phyloP scores from a whole-genome alignment of 2,888 invertebrate species.

The Branchipolynoe longqiensis region DNA sequence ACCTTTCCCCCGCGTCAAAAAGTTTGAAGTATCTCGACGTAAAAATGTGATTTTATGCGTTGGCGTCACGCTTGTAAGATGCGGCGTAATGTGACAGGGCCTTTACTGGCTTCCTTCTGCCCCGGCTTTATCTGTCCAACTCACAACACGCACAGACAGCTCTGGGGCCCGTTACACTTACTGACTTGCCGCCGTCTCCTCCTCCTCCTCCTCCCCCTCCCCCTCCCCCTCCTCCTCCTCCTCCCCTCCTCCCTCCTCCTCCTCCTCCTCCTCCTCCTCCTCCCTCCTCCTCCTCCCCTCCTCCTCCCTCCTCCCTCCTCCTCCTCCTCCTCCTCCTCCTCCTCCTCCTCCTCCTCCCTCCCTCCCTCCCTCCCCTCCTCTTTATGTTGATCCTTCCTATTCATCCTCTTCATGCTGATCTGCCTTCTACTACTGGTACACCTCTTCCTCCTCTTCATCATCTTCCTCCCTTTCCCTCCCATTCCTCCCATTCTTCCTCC shows the following conservation, averaged over 20 bases:
- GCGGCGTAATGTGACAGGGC: too few species aligned
- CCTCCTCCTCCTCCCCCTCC: not conserved
- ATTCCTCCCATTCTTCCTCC: too few species aligned
- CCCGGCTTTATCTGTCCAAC: not conserved
- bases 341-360: not conserved
- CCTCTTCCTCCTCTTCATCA: not conserved
- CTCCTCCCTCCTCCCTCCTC: not conserved
- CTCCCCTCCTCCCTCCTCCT: not conserved
- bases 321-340: not conserved
- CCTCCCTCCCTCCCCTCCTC: not conserved
- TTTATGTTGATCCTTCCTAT: not conserved
- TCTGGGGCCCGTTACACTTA: too few species aligned
- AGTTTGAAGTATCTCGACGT: too few species aligned
- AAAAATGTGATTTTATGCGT: too few species aligned
- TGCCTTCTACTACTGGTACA: too few species aligned
- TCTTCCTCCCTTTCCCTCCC: not conserved
- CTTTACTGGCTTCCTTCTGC: too few species aligned
- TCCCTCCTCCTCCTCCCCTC: not conserved
- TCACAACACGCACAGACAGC: too few species aligned
- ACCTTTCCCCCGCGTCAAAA: too few species aligned
- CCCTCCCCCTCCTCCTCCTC: not conserved
- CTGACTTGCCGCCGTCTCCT: too few species aligned
- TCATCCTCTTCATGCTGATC: not conserved
- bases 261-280: not conserved
- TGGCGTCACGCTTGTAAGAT: too few species aligned